A percentile compares a stretch with the other conserved stretches of the same genome.
These are phyloP conservation scores for Sylvicola cinctus DNA, from an alignment of 2,888 invertebrate species.

Conservation along the genomic window DNA sequence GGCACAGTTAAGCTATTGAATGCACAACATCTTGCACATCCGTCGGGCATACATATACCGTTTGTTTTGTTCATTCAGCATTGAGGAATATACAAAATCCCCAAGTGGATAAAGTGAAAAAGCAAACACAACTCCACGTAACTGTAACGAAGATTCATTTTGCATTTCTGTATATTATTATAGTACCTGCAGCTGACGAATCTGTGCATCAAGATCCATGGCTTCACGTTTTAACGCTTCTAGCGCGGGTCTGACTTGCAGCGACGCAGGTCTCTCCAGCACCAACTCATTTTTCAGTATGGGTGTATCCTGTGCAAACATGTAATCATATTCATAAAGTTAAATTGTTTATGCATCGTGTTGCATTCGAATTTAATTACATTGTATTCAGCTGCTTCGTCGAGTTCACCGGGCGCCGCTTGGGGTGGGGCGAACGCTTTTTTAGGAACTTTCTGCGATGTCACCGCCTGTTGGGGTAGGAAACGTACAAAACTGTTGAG, in stretches of 20 bases:
- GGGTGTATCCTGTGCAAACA: not conserved
- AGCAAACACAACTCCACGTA: not conserved
- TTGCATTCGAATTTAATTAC: slow-evolving; percentile 18
- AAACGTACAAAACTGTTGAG: slow-evolving; percentile 52
- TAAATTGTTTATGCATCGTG: not conserved
- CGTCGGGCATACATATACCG: no score
- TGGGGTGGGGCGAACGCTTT: slow-evolving; percentile 44
- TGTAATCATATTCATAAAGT: not conserved
- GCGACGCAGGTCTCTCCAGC: slow-evolving; percentile 50
- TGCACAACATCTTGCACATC: no score
- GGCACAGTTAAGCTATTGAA: no score
- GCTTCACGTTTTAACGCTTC: slow-evolving; percentile 69
- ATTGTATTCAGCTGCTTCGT: slow-evolving; percentile 26
- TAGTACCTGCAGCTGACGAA: slow-evolving; percentile 52
- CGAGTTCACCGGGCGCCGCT: slow-evolving; percentile 31
- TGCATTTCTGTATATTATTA: not conserved
- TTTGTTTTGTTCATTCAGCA: no score
- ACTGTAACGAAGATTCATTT: not conserved
- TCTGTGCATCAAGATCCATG: slow-evolving; percentile 64
- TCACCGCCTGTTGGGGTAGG: slow-evolving; percentile 32
- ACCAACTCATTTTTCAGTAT: slow-evolving; percentile 65
- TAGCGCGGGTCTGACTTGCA: slow-evolving; percentile 49
- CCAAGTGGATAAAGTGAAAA: not conserved
- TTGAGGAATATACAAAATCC: no score
- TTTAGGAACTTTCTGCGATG: slow-evolving; percentile 24